These are phyloP conservation scores for Theretra japonica DNA, from an alignment of 2,888 invertebrate species.

Conservation along the genomic window DNA sequence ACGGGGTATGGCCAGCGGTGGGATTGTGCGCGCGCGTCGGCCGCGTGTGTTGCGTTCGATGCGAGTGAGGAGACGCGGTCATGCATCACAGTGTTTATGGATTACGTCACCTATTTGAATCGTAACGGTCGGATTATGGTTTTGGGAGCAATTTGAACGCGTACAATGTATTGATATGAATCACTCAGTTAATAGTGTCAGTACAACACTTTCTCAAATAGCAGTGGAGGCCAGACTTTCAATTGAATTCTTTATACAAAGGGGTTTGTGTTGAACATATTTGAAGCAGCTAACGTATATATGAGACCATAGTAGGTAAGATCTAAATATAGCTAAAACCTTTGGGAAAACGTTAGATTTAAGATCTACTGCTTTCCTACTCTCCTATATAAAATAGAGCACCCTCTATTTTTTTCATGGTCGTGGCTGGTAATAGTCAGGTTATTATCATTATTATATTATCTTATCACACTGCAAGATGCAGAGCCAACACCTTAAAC, in stretches of 20 bases:
- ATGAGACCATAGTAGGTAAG: too few species aligned
- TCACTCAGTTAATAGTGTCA: not conserved
- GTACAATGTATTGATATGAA: conserved; percentile 35
- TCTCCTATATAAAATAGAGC: too few species aligned
- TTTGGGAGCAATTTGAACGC: conserved; percentile 39
- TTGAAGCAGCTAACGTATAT: too few species aligned
- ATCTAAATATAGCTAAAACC: too few species aligned
- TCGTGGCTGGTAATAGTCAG: too few species aligned
- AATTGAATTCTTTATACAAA: not conserved
- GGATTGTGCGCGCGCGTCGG: conserved; percentile 67
- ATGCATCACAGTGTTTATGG: conserved; percentile 47
- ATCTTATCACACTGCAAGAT: too few species aligned
- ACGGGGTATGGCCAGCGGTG: conserved; percentile 44
- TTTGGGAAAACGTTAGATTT: too few species aligned
- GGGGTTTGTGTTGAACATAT: not conserved
- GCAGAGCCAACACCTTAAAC: too few species aligned
- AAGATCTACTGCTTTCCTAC: too few species aligned
- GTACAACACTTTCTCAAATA: not conserved
- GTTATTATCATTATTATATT: too few species aligned
- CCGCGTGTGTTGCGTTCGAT: not conserved
- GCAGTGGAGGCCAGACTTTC: not conserved
- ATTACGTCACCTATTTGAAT: conserved; percentile 62
- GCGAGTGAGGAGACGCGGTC: conserved; percentile 56
- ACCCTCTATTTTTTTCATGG: too few species aligned
- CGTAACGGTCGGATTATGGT: conserved; percentile 62